Percentiles rank a stretch among this genome's conserved stretches.
Evolutionary conservation across 2,797 vertebrate genomes (phyloP).

Genomic region (Sebastes matsubarae): DNA sequence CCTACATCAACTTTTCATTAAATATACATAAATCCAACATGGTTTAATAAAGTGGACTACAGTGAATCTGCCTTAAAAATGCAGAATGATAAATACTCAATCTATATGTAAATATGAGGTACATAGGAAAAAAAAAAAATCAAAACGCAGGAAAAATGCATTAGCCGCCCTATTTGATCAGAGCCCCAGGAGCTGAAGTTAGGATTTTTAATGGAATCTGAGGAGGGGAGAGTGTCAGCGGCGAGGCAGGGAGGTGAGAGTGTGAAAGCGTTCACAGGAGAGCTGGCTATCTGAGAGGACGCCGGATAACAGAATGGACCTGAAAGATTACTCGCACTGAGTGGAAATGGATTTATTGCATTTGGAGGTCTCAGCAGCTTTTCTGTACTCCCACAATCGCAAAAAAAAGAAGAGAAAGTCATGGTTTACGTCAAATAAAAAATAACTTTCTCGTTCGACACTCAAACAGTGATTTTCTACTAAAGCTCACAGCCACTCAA

Average conservation of each 20-base stretch:
- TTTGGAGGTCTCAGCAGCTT: slow-evolving; percentile 79
- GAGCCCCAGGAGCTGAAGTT: slow-evolving; percentile 78
- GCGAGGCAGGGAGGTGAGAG: slow-evolving; percentile 65
- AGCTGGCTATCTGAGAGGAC: slow-evolving; percentile 75
- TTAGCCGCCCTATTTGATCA: slow-evolving; percentile 82
- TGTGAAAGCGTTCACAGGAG: slow-evolving; percentile 71
- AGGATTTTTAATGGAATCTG: slow-evolving; percentile 85
- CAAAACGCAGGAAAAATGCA: slow-evolving; percentile 77
- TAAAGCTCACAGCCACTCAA: neutral
- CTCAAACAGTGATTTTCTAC: slow-evolving; percentile 4
- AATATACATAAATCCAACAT: slow-evolving; percentile 84
- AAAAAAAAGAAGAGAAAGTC: slow-evolving; percentile 53
- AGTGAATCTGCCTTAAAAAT: slow-evolving; percentile 79
- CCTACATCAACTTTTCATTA: slow-evolving; percentile 82
- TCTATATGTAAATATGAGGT: slow-evolving; percentile 88
- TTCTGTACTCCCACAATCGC: slow-evolving; percentile 50
- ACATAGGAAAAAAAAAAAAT: slow-evolving; percentile 62
- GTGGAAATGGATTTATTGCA: slow-evolving; percentile 73
- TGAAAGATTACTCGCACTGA: slow-evolving; percentile 73
- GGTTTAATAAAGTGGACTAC: slow-evolving; percentile 81
- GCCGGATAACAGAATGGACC: slow-evolving; percentile 70
- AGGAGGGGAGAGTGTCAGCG: slow-evolving; percentile 67
- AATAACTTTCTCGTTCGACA: slow-evolving; percentile 32
- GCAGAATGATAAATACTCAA: slow-evolving; percentile 86
- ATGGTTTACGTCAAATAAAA: slow-evolving; percentile 46